A percentile compares a stretch with the other conserved stretches of the same genome.
phyloP scores from a whole-genome alignment of 2,888 invertebrate genomes.

The Mycogona germanica region DNA sequence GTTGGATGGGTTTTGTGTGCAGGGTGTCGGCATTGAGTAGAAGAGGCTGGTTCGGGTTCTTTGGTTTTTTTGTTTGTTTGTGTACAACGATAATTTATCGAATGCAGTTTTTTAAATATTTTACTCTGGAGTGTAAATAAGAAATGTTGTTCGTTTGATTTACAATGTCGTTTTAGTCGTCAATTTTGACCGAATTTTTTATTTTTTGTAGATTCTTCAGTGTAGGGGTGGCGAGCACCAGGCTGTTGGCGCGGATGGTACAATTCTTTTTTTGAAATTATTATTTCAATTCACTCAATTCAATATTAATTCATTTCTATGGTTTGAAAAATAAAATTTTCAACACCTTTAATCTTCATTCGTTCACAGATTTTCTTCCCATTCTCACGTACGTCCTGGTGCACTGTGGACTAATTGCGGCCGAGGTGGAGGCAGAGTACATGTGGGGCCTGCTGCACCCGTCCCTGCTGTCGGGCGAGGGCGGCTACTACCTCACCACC shows the following conservation, averaged over 20 bases:
- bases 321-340: not conserved
- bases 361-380: constrained; percentile 59
- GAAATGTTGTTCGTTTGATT: not conserved
- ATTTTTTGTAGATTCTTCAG: constrained; percentile 21
- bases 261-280: not conserved
- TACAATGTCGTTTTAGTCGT: not conserved
- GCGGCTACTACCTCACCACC: constrained; percentile 88
- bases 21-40: no score
- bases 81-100: no score
- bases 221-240: constrained; percentile 22
- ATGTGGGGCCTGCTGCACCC: constrained; percentile 91
- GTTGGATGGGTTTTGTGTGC: no score
- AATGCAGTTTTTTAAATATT: no score
- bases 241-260: constrained; percentile 25
- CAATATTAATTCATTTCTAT: not conserved
- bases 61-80: not conserved
- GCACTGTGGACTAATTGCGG: constrained; percentile 75
- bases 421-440: constrained; percentile 89
- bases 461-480: constrained; percentile 79
- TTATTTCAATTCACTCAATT: no score
- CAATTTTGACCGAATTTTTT: not conserved
- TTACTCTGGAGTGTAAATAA: no score
- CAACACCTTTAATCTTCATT: no score
- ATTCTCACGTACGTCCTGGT: constrained; percentile 85
- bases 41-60: not conserved